Percentiles rank a stretch among this genome's conserved stretches.
These are phyloP conservation scores for Ptilodon capucinus DNA, from an alignment of 2,888 invertebrate species.

Conservation along the genomic window DNA sequence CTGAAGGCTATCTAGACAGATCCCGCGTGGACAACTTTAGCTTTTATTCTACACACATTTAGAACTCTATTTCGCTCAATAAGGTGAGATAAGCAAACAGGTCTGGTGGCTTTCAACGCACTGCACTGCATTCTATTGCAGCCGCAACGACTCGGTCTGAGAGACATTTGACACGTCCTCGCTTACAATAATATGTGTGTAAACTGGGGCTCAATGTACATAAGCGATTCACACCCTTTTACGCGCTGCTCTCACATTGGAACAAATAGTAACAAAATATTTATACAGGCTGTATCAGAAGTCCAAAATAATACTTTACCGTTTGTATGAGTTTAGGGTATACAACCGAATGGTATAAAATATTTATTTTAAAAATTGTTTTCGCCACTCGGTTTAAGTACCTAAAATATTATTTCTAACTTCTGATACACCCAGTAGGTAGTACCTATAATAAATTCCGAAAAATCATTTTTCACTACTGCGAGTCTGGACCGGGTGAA, in stretches of 20 bases:
- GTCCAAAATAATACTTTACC: too few relatives aligned
- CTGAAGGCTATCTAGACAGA: conserved; percentile 59
- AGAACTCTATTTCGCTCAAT: conserved; percentile 45
- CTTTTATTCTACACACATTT: conserved; percentile 28
- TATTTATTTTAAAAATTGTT: too few relatives aligned
- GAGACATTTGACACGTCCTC: conserved; percentile 77
- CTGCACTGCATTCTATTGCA: conserved; percentile 71
- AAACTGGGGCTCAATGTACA: conserved; percentile 52
- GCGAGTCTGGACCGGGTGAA: conserved; percentile 1
- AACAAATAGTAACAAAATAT: conserved; percentile 4
- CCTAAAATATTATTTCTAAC: too few relatives aligned
- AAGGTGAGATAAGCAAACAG: conserved; percentile 59
- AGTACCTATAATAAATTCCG: too few relatives aligned
- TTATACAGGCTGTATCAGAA: too few relatives aligned
- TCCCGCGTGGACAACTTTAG: conserved; percentile 25
- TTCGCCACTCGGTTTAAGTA: too few relatives aligned
- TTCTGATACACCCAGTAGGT: too few relatives aligned
- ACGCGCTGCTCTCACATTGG: conserved; percentile 12
- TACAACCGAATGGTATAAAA: too few relatives aligned
- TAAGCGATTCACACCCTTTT: conserved; percentile 25
- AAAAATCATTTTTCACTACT: not conserved
- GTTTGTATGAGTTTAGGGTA: too few relatives aligned
- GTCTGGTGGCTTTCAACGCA: conserved; percentile 70
- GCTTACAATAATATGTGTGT: conserved; percentile 39
- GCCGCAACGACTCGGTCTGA: conserved; percentile 64